A percentile compares a stretch with the other conserved stretches of the same genome.
phyloP scores from a whole-genome alignment of 2,888 invertebrate species.

The Ellobium chinense region DNA sequence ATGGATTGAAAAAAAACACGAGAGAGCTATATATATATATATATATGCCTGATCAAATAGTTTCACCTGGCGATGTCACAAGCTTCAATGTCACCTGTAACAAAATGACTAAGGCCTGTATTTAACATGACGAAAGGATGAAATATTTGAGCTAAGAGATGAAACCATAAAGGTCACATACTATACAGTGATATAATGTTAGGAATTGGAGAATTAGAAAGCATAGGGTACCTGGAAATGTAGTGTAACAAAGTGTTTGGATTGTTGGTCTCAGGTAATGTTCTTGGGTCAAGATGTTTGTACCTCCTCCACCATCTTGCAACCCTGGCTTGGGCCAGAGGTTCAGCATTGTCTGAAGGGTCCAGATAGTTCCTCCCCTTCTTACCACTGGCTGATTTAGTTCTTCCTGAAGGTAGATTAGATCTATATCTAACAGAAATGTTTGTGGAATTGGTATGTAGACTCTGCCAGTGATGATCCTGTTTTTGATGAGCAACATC shows the following conservation, averaged over 20 bases:
- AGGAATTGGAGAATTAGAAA: too few species aligned
- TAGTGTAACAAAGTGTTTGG: conserved; percentile 61
- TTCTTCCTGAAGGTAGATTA: neutral
- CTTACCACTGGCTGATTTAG: neutral
- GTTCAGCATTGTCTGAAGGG: conserved; percentile 46
- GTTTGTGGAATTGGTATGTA: too few species aligned
- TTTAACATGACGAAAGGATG: neutral
- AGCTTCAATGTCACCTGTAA: too few species aligned
- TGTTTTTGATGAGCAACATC: neutral
- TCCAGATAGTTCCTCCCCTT: neutral
- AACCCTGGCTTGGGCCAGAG: conserved; percentile 59
- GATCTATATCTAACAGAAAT: too few species aligned
- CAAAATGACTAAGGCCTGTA: neutral
- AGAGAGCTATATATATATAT: too few species aligned
- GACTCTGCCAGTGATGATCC: too few species aligned
- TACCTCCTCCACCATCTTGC: conserved; percentile 66
- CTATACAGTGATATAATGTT: too few species aligned
- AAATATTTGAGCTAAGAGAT: neutral
- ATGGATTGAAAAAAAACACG: too few species aligned
- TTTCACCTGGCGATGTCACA: too few species aligned
- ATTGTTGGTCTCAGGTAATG: conserved; percentile 53
- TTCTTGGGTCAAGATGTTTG: conserved; percentile 17
- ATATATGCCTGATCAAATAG: too few species aligned
- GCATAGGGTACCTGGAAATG: conserved; percentile 61
- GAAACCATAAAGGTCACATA: too few species aligned